These are phyloP conservation scores for Leptobrachium leishanense DNA, from an alignment of 2,113 vertebrate genomes.

Conservation along the genomic window DNA sequence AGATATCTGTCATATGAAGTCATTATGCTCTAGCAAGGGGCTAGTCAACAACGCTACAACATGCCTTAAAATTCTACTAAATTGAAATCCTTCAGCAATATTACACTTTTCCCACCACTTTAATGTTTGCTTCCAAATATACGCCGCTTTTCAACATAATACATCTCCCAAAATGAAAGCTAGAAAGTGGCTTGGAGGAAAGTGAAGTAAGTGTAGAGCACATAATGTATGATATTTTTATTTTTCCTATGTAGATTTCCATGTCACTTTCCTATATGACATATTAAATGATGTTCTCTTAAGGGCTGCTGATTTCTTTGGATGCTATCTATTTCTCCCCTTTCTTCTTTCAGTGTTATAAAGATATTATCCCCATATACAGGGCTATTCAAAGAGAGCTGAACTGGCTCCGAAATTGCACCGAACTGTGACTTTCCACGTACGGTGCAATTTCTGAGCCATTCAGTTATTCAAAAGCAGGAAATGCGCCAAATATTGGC, in stretches of 20 bases:
- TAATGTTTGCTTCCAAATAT: constrained; percentile 32
- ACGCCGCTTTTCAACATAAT: constrained; percentile 16
- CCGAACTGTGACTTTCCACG: too few relatives aligned
- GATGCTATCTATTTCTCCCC: too few relatives aligned
- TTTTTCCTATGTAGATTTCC: background rate
- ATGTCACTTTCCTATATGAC: background rate
- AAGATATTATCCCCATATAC: too few relatives aligned
- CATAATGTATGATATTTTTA: background rate
- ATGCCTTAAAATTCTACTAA: constrained; percentile 8
- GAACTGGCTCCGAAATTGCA: too few relatives aligned
- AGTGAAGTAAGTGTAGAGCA: background rate
- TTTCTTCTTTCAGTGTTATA: too few relatives aligned
- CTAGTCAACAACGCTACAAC: constrained; percentile 19
- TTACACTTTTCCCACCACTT: constrained; percentile 4
- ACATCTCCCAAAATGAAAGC: constrained; percentile 24
- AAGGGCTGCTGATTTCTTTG: background rate
- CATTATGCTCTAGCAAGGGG: constrained; percentile 8
- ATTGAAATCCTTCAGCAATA: constrained; percentile 28
- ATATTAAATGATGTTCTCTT: background rate
- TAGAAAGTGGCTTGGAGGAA: background rate
- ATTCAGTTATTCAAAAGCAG: too few relatives aligned
- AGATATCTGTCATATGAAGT: constrained; percentile 31
- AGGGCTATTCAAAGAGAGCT: too few relatives aligned
- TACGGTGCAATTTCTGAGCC: too few relatives aligned
- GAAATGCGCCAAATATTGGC: too few relatives aligned